These are phyloP conservation scores for Ichneumoninae sp. DNA, from an alignment of 2,888 invertebrate genomes.

Conservation along the genomic window DNA sequence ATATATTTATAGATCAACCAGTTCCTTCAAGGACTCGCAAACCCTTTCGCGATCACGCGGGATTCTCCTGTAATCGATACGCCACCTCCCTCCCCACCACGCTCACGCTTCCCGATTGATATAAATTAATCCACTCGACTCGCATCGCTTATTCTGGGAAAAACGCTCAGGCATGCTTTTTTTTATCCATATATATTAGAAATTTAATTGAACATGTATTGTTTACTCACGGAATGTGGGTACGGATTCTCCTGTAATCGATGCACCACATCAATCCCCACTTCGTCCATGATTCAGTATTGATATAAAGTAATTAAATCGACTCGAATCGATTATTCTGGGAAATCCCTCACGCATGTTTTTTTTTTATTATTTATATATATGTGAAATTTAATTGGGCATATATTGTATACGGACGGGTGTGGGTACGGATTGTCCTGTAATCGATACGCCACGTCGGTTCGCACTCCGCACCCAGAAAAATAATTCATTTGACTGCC, in stretches of 20 bases:
- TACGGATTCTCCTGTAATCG: constrained; percentile 54
- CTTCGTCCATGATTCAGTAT: neutral
- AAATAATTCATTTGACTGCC: too few relatives aligned
- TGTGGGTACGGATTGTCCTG: constrained; percentile 31
- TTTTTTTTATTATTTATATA: too few relatives aligned
- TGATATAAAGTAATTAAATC: constrained; percentile 12
- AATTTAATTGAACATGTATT: too few relatives aligned
- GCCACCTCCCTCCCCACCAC: neutral
- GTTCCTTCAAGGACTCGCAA: constrained; percentile 66
- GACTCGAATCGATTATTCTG: constrained; percentile 2
- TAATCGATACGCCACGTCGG: constrained; percentile 23
- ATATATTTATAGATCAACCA: constrained; percentile 68
- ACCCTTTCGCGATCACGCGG: constrained; percentile 64
- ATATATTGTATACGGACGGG: too few relatives aligned
- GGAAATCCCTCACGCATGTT: neutral
- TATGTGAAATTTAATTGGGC: too few relatives aligned
- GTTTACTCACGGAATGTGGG: too few relatives aligned
- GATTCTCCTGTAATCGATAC: constrained; percentile 58
- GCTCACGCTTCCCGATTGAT: neutral
- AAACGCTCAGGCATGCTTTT: neutral
- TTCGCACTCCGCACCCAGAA: too few relatives aligned
- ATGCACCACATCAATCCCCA: neutral
- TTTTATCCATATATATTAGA: too few relatives aligned
- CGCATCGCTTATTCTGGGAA: constrained; percentile 20
- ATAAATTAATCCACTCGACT: constrained; percentile 22